Base-by-base conservation (phyloP, 92 coral and sea anemone species). In the Actinostola sp. region DNA sequence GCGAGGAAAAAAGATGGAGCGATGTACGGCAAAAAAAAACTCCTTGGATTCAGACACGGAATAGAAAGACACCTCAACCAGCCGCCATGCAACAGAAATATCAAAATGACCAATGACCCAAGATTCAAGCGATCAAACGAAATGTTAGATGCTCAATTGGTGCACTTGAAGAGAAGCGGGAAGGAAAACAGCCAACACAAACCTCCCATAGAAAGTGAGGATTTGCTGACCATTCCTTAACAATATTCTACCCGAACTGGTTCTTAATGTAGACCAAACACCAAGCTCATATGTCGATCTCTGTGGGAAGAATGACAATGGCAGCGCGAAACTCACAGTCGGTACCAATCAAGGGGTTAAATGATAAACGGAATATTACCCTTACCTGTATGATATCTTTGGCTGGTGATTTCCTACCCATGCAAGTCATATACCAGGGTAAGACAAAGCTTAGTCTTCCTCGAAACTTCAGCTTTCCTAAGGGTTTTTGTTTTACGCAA, bases 221-320 rank as follows among this genome's bases (percentile, higher is more conserved):
- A n/a, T n/a, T n/a, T n/a, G n/a, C n/a, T n/a, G n/a, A n/a, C n/a
- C n/a, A n/a, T n/a, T n/a, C n/a, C n/a, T n/a, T n/a, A n/a, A n/a
- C n/a, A n/a, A 46, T 1, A 77, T 84, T 41, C 89, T 80, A 30
- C 65, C 84, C 12, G 67, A 61, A 48, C 75, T 78, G 1, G 79
- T 84, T 52, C 89, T 88, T 34, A 88, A 88, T 80, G 89, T 71
- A 1, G 89, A 84, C 72, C 85, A 89, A 59, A 75, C 78, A 45
- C 89, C 79, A 30, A 68, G 73, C 61, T 88, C 86, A 2, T 89
- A 75, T 56, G 89, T 88, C n/a, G n/a, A n/a, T n/a, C 39, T 84
- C 89, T 56, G 85, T 88, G 41, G 93, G 86, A 20, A 73, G 77
- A 75, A 88, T 88, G 89, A 83, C 86, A 23, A 89, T 89, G 89